Conservation (phyloP, 2,888 invertebrate species). For the Chrysotoxum bicinctum region DNA sequence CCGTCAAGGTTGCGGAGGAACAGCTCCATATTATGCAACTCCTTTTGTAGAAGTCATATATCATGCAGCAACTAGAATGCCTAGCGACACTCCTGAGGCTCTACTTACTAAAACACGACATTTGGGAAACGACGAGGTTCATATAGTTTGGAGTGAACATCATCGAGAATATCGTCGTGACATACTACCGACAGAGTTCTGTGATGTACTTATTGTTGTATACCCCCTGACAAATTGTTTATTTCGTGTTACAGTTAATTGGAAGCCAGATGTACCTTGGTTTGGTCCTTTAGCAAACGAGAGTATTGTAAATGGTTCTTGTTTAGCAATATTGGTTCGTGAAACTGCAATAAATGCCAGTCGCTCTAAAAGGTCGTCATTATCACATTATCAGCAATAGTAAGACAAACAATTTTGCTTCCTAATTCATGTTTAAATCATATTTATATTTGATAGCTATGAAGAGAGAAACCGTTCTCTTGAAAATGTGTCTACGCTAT, state of each 20-base stretch:
- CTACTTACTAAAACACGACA: conserved; percentile 96
- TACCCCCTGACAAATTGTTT: conserved; percentile 95
- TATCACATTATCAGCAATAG: conserved; percentile 95
- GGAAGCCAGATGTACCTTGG: conserved; percentile 94
- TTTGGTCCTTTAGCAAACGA: conserved; percentile 98
- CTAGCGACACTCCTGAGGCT: conserved; percentile 92
- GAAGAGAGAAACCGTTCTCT: conserved; percentile 94
- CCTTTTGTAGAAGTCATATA: conserved; percentile 96
- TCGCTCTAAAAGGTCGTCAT: conserved; percentile 92
- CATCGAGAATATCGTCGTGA: conserved; percentile 96
- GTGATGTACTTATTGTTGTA: conserved; percentile 97
- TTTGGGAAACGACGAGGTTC: conserved; percentile 98
- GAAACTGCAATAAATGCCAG: conserved; percentile 96
- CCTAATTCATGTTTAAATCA: conserved; percentile 8
- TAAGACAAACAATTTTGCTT: conserved; percentile 81
- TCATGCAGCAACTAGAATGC: conserved; percentile 99
- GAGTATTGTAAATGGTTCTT: conserved; percentile 84
- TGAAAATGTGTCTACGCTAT: conserved; percentile 91
- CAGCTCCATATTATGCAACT: conserved; percentile 97
- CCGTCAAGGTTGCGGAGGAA: conserved; percentile 93
- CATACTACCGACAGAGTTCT: conserved; percentile 99
- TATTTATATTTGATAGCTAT: conserved; percentile 84
- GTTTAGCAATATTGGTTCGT: conserved; percentile 92
- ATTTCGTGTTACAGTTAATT: conserved; percentile 93
- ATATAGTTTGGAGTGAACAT: conserved; percentile 99